These are phyloP conservation scores for Osedax frankpressi DNA, from an alignment of 2,888 invertebrate genomes.

Conservation along the genomic window DNA sequence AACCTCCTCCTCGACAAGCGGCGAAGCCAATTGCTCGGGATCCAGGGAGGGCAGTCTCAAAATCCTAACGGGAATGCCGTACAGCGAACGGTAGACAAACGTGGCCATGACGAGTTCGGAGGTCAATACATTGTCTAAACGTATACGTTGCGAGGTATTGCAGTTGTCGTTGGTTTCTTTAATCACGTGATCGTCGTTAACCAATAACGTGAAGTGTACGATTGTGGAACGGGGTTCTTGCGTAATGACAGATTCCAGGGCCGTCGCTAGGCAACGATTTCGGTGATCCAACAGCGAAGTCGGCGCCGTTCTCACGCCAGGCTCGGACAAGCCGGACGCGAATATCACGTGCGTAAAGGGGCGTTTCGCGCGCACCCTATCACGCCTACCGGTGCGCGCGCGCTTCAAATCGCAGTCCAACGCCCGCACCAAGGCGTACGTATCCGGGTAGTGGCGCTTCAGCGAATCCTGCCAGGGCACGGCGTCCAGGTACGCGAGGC, in stretches of 20 bases:
- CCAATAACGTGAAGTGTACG: background rate
- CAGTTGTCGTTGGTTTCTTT: background rate
- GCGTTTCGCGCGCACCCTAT: background rate
- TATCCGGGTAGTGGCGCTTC: background rate
- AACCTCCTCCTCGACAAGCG: background rate
- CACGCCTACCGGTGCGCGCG: background rate
- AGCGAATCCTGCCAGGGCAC: background rate
- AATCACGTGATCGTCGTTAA: background rate
- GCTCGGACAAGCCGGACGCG: too few relatives aligned
- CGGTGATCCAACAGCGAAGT: background rate
- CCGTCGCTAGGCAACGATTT: background rate
- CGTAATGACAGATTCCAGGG: background rate
- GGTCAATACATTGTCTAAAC: background rate
- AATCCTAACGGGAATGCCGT: background rate
- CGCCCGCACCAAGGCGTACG: background rate
- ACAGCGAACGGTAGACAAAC: background rate
- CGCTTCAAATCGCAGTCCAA: background rate
- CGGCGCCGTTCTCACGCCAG: background rate
- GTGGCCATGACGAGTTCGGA: background rate
- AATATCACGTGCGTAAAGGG: background rate
- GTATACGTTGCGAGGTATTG: background rate
- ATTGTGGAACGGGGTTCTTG: background rate
- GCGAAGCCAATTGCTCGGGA: background rate
- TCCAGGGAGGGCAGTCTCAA: background rate
- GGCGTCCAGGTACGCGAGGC: background rate